These are phyloP conservation scores for Apteryx owenii DNA, from an alignment of 2,113 vertebrate genomes.

Conservation along the genomic window DNA sequence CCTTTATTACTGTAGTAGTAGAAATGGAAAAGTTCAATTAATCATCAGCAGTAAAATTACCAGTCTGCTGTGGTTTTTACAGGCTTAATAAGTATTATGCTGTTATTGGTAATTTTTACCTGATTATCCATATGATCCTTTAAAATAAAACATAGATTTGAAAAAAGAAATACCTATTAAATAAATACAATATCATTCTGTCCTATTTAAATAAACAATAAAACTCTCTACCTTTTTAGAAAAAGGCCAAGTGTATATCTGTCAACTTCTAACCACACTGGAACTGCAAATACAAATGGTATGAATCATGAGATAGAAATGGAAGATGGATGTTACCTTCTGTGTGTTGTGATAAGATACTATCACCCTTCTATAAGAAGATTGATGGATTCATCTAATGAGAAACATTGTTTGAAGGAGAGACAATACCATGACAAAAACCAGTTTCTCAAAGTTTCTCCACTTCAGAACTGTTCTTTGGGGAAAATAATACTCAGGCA, in stretches of 20 bases:
- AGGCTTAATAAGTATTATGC: background rate
- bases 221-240: background rate
- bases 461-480: background rate
- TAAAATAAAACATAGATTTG: background rate
- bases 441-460: background rate
- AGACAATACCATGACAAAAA: slow-evolving; percentile 9
- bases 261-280: background rate
- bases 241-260: background rate
- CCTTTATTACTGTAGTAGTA: background rate
- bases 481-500: background rate
- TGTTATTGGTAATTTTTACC: background rate
- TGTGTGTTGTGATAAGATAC: slow-evolving; percentile 36
- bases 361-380: slow-evolving; percentile 31
- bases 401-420: background rate
- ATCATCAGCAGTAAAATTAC: background rate
- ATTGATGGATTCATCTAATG: slow-evolving; percentile 42
- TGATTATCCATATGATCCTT: background rate
- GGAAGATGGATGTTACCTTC: background rate
- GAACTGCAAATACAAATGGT: background rate
- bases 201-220: background rate
- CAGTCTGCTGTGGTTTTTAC: background rate
- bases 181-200: background rate
- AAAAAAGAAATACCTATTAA: background rate
- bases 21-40: slow-evolving; percentile 51
- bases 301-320: slow-evolving; percentile 39